phyloP scores from a whole-genome alignment of 2,888 invertebrate species.

The Monoplex corrugatus region DNA sequence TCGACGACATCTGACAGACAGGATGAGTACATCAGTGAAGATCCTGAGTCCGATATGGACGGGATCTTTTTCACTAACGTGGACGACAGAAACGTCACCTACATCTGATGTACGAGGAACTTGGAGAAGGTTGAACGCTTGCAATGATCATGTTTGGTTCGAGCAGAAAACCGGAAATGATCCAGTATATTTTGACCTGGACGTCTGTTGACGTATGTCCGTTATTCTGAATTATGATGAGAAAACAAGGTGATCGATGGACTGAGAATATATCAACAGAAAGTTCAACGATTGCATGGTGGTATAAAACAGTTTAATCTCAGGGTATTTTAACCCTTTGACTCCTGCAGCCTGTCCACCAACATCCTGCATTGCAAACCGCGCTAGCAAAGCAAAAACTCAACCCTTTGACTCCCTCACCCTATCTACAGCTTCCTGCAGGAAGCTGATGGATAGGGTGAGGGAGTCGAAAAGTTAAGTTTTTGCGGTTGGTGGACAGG shows the following conservation, averaged over 20 bases:
- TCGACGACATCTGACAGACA: conserved; percentile 12
- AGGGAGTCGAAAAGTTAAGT: too few species aligned
- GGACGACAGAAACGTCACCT: conserved; percentile 6
- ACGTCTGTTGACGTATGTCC: background rate
- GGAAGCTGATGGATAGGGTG: too few species aligned
- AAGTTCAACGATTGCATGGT: too few species aligned
- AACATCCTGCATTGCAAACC: too few species aligned
- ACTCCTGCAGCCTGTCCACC: too few species aligned
- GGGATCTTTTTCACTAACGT: conserved; percentile 33
- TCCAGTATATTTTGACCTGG: background rate
- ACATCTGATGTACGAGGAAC: conserved; percentile 7
- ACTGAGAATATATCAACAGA: too few species aligned
- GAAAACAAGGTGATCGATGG: background rate
- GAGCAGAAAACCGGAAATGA: background rate
- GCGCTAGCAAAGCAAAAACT: too few species aligned
- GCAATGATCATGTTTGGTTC: background rate
- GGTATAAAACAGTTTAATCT: too few species aligned
- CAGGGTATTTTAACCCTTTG: too few species aligned
- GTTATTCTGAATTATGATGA: background rate
- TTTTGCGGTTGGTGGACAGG: too few species aligned
- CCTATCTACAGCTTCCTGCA: too few species aligned
- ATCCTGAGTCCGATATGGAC: conserved; percentile 40
- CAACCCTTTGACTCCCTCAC: too few species aligned
- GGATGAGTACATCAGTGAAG: conserved; percentile 47
- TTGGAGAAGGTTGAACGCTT: background rate